Base-by-base conservation (phyloP, 2,888 invertebrate genomes). In the Argynnis bischoffii region DNA sequence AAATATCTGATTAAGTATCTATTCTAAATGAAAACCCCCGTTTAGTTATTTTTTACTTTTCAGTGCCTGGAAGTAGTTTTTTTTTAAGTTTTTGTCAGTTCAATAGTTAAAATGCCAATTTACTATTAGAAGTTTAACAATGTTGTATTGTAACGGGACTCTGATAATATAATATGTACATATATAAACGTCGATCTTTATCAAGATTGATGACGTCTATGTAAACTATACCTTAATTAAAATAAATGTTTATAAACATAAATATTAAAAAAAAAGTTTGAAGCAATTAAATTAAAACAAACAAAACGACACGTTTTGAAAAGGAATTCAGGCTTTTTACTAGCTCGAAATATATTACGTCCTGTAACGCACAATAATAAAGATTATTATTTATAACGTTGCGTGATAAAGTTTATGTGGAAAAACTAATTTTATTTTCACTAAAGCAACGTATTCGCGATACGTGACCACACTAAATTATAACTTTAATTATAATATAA, bases 381-480 rank as follows among this genome's bases (percentile, higher is more conserved):
- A 86, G 79, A 83, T 83, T 81, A 79, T 80, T 83, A 83, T 88
- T 88, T 87, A 87, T 77, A 77, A 73, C 82, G 67, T 88, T 77
- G 90, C 89, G 88, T 90, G 87, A 84, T 78, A 73, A 75, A 74
- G 76, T 81, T 78, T 81, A 83, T 80, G 78, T 82, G 78, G 77
- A 81, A 84, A 75, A 83, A 82, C 80, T 79, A 78, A 79, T 81
- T 80, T 78, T 77, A 77, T 84, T 86, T 88, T 86, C 82, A 83
- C 82, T 87, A 82, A 82, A 87, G 85, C 88, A 86, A 81, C 84
- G 78, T 89, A 89, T 89, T 87, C 78, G 84, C 85, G 88, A 91
- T 88, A 90, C 76, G 80, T 78, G 81, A 70, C 74, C 70, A 81
- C 74, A 75, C 83, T 90, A 89, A 90, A 89, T 90, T 90, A 86